Evolutionary conservation across 2,888 invertebrate species (phyloP), one percentile per base, ranked within the genome.

Genomic region (Pocota personata): DNA sequence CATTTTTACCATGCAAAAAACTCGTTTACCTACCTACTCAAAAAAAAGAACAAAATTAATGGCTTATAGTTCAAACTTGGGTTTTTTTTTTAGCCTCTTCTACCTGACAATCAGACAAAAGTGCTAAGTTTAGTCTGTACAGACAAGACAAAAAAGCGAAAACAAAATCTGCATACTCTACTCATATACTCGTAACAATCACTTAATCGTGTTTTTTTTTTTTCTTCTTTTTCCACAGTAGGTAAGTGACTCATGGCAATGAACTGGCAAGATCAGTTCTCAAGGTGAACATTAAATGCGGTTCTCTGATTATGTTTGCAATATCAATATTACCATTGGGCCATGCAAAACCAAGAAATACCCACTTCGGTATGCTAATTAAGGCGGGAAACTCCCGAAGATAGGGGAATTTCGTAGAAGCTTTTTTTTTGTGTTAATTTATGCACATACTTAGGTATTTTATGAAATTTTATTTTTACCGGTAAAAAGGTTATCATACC

Each of bases 271-370:
- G 24, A 30, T 12, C 8, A 27, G 50, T 35, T 55, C 55, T 72
- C 78, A 79, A 79, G 78, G 78, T 57, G 27, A 78, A 62, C 10
- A 62, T 27, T 64, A 52, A 55, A 16, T 35, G 40, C 32, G 40
- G 71, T 24, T 37, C 19, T 71, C 24, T 43, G 12, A 43, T 69
- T 55, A 71, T 48, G 46, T 21, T 35, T 71, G 30, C 37, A 57
- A 3, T 37, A 64, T 50, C 48, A 71, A 71, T n/a, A n/a, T 71
- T 71, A 71, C 27, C 64, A 30, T 27, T 24, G 3, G 14, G 10
- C 60, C 14, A 46, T 12, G 32, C 4, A 5, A 8, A 19, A 19
- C 57, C 2, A 55, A 48, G 19, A 8, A n/a, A 48, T 21, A 19
- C 8, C 12, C 32, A 48, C 43, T 30, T 10, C 12, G 19, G 6